Conservation (phyloP, 2,113 vertebrate genomes). For the Micromys minutus region DNA sequence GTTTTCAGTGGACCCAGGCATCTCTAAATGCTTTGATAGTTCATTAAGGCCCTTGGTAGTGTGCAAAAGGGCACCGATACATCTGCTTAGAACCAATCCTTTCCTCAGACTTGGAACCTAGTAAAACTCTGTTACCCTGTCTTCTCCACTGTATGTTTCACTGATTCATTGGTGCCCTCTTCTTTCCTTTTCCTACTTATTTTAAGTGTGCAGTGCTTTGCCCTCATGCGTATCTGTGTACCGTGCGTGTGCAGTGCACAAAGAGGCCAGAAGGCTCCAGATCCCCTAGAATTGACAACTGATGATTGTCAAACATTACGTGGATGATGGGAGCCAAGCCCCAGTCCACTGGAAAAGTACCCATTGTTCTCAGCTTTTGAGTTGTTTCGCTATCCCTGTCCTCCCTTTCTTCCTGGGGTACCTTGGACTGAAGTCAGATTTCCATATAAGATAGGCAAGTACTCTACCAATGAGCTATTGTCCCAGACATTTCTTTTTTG, state of each 20-base stretch:
- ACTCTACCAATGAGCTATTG: background rate
- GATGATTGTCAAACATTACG: background rate
- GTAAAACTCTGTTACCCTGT: background rate
- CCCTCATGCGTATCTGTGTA: background rate
- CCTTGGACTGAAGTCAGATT: background rate
- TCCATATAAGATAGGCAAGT: background rate
- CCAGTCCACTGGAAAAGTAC: background rate
- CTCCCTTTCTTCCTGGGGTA: background rate
- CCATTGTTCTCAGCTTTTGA: background rate
- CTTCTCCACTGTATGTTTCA: background rate
- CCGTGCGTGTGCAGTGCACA: background rate
- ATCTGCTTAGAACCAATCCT: background rate
- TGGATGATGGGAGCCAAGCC: background rate
- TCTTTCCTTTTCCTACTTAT: background rate
- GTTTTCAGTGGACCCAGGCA: background rate
- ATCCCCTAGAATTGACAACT: background rate
- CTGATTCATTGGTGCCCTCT: background rate
- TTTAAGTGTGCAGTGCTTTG: background rate
- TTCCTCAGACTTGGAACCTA: conserved; percentile 29
- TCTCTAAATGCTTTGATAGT: background rate
- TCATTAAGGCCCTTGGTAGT: background rate
- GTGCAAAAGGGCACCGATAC: background rate
- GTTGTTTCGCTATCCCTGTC: background rate
- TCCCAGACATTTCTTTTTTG: background rate
- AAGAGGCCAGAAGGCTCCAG: background rate